Evolutionary conservation across 2,888 invertebrate genomes (phyloP).

Genomic region (Scotopteryx bipunctaria): DNA sequence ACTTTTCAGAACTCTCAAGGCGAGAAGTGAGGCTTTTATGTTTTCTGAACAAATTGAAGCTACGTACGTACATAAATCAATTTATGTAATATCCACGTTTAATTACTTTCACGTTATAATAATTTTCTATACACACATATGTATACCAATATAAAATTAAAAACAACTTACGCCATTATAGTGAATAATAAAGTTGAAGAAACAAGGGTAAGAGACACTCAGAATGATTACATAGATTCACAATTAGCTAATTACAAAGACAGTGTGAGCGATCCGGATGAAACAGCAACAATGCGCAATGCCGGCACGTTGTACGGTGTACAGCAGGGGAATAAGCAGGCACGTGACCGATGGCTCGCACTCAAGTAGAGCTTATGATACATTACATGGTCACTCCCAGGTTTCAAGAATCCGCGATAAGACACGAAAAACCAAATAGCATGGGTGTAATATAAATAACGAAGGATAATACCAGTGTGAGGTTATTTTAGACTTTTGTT

Average conservation of each 20-base stretch:
- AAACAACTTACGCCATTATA: constrained; percentile 28
- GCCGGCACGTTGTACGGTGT: constrained; percentile 17
- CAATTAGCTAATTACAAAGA: constrained; percentile 20
- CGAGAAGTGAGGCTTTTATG: neutral
- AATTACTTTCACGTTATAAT: neutral
- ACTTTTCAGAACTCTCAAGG: neutral
- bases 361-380: constrained; percentile 24
- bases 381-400: constrained; percentile 12
- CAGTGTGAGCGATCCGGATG: constrained; percentile 22
- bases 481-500: too few relatives aligned
- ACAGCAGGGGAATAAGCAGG: constrained; percentile 27
- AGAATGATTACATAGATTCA: constrained; percentile 13
- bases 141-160: neutral
- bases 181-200: constrained; percentile 10
- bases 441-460: too few relatives aligned
- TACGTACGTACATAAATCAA: neutral
- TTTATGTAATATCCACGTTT: constrained; percentile 2
- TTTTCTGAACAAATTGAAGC: constrained; percentile 5
- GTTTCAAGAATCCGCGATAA: neutral
- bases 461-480: too few relatives aligned
- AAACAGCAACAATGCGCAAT: constrained; percentile 28
- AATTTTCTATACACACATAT: neutral
- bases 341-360: constrained; percentile 27
- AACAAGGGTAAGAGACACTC: constrained; percentile 10
- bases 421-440: too few relatives aligned